These are phyloP conservation scores for Drosophila varians DNA, from an alignment of 1,140 invertebrate genomes.

Conservation along the genomic window DNA sequence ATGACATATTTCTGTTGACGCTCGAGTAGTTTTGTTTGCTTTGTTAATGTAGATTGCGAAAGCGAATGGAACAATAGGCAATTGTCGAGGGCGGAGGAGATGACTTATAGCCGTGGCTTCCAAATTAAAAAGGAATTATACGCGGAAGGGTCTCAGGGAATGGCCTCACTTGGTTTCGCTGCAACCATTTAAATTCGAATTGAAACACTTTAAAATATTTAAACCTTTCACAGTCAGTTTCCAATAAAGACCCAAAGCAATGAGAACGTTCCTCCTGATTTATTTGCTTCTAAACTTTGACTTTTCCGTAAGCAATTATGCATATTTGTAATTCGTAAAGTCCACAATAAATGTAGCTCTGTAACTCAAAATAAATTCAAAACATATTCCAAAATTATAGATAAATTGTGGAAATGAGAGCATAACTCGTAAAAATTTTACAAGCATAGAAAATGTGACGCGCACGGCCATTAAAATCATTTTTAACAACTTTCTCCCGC, in stretches of 20 bases:
- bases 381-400: constrained; percentile 29
- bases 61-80: constrained; percentile 1
- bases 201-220: background rate
- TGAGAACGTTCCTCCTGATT: background rate
- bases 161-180: no score
- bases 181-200: background rate
- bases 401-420: constrained; percentile 33
- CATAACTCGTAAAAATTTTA: constrained; percentile 51
- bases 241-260: background rate
- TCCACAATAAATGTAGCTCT: background rate
- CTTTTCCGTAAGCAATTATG: constrained; percentile 16
- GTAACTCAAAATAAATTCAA: constrained; percentile 17
- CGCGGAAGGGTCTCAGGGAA: no score
- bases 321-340: background rate
- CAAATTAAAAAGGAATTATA: constrained; percentile 14
- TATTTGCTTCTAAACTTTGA: constrained; percentile 22
- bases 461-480: constrained; percentile 53
- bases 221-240: background rate
- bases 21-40: constrained; percentile 74
- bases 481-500: constrained; percentile 48
- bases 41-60: constrained; percentile 57
- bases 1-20: constrained; percentile 71
- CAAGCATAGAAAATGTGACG: constrained; percentile 48
- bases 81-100: background rate
- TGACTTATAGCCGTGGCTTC: constrained; percentile 12